Percentiles rank a stretch among this genome's conserved stretches.
These are phyloP conservation scores for Camptogramma bilineatum DNA, from an alignment of 2,888 invertebrate species.

Conservation along the genomic window DNA sequence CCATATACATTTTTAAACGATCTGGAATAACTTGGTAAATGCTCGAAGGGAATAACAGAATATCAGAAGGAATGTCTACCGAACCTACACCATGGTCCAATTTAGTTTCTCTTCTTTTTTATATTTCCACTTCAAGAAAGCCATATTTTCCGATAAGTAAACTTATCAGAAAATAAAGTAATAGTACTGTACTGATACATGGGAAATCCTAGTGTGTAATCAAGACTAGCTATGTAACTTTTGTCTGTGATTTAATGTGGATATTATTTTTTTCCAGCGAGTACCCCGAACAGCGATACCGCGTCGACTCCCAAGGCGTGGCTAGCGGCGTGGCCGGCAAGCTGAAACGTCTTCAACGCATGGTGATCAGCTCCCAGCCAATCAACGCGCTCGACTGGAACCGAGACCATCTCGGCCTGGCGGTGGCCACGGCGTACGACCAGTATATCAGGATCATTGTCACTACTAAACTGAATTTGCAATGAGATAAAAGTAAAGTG, in stretches of 20 bases:
- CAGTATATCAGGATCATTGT: constrained; percentile 94
- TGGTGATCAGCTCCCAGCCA: constrained; percentile 93
- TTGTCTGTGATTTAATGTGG: neutral
- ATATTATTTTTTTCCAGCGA: constrained; percentile 53
- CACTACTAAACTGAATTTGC: constrained; percentile 93
- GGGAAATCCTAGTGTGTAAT: no score
- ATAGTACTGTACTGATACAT: no score
- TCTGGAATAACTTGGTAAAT: no score
- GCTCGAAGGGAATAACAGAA: no score
- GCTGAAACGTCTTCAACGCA: constrained; percentile 91
- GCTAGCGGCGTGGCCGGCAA: constrained; percentile 91
- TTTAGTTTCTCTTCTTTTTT: no score
- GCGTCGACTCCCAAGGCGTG: constrained; percentile 89
- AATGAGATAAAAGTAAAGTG: constrained; percentile 50
- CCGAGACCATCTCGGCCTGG: constrained; percentile 94
- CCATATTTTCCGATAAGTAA: no score
- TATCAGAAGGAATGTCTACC: no score
- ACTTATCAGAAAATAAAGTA: no score
- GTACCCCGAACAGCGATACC: constrained; percentile 92
- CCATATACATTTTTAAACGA: no score
- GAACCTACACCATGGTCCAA: no score
- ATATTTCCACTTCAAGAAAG: no score
- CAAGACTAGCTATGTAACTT: no score
- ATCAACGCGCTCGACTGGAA: constrained; percentile 97
- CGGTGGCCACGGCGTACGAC: constrained; percentile 96